Conservation (phyloP, 2,888 invertebrate species). For the Lepidochrysops patricia region DNA sequence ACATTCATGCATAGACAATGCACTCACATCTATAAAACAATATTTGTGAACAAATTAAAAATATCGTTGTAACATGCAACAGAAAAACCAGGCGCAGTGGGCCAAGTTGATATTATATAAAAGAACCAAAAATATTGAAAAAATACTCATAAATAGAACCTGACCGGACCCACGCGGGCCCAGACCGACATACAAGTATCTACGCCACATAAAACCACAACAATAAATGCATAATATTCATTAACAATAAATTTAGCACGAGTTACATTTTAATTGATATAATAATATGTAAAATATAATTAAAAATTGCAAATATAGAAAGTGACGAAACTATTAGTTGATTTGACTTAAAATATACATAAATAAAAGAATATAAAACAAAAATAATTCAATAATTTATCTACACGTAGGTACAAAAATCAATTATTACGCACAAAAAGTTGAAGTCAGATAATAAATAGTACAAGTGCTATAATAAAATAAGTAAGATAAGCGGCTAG, state of each 20-base stretch:
- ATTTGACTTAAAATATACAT: neutral
- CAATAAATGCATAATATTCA: slow-evolving; percentile 18
- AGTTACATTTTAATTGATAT: slow-evolving; percentile 1
- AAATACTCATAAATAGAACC: neutral
- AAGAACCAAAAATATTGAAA: neutral
- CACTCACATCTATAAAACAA: slow-evolving; percentile 52
- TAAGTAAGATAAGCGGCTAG: neutral
- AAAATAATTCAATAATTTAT: neutral
- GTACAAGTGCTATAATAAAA: neutral
- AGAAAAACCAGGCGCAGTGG: neutral
- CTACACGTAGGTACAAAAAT: neutral
- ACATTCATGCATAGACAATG: slow-evolving; percentile 41
- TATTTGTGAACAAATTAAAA: slow-evolving; percentile 45
- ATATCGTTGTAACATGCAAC: slow-evolving; percentile 53
- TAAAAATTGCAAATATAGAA: slow-evolving; percentile 34
- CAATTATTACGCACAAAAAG: neutral
- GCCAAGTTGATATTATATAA: neutral
- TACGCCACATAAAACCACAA: slow-evolving; percentile 13
- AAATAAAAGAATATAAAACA: neutral
- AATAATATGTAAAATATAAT: slow-evolving; percentile 21
- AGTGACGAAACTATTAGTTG: neutral
- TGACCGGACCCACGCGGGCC: neutral
- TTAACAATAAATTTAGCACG: slow-evolving; percentile 5
- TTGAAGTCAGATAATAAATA: neutral
- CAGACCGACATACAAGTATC: neutral